phyloP scores from a whole-genome alignment of 2,888 invertebrate genomes.

The Protophormia terraenovae region DNA sequence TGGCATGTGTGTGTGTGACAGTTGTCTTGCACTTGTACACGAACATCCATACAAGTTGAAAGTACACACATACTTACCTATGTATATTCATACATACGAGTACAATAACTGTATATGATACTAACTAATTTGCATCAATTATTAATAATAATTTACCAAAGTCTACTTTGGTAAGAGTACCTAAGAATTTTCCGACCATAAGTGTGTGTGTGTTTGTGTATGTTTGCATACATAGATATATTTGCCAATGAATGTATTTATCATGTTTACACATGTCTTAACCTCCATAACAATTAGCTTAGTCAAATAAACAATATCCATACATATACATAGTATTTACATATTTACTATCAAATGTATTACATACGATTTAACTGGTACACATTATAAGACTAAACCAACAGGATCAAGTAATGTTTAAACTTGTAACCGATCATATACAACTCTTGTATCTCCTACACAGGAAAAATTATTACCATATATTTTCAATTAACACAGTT shows the following conservation, averaged over 20 bases:
- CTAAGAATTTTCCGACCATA: background rate
- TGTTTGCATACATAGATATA: background rate
- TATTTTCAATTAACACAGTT: no score
- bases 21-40: no score
- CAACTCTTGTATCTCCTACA: background rate
- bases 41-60: no score
- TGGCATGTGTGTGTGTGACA: no score
- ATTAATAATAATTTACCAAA: constrained; percentile 45
- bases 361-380: background rate
- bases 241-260: background rate
- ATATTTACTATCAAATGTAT: no score
- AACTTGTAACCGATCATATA: background rate
- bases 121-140: constrained; percentile 49
- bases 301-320: background rate
- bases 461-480: background rate
- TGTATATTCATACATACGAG: background rate
- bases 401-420: background rate
- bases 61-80: no score
- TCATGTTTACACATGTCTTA: constrained; percentile 61
- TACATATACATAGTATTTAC: background rate
- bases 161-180: constrained; percentile 3
- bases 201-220: background rate
- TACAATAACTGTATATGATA: background rate
- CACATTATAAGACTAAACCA: background rate
- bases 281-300: constrained; percentile 53